Evolutionary conservation across 2,888 invertebrate species (phyloP), one percentile per base, ranked within the genome.

Genomic region (Dione juno): DNA sequence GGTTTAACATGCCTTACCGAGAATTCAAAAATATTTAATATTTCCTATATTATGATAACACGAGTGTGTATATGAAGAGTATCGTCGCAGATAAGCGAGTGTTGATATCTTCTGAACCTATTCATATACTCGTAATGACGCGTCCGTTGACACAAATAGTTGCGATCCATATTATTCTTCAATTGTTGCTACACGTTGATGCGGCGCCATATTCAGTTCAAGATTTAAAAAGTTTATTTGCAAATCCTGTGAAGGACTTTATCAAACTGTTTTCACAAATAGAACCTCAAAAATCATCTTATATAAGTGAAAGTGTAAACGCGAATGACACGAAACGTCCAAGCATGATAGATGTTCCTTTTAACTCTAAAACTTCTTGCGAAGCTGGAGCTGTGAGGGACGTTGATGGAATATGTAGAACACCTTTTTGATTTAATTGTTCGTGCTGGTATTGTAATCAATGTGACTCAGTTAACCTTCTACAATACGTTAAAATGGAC

Each of bases 61-160:
- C 52, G 16, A 58, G 68, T 50, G 64, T 43, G 71, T 72, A 64
- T 45, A 45, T 54, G 71, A 69, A 59, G 73, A 74, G 72, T 72
- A 68, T 66, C 57, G 71, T 72, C 63, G 68, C 70, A 69, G 79
- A 79, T 77, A 78, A 78, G 75, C 65, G 75, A 64, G 68, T 75
- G 74, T 79, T 79, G 85, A 86, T 88, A 87, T 85, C 81, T 80
- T 77, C 73, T 76, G 77, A 74, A 77, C 82, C 81, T 85, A 86
- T 81, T 84, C 79, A 77, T 79, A 81, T 86, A n/a, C n/a, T n/a
- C n/a, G n/a, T n/a, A 87, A 92, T 92, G 92, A 84, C 82, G 85
- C 81, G 83, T 81, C 81, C 83, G 81, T 82, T 81, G 79, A 83
- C 82, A 80, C 86, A 84, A 78, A 80, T 88, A 80, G 80, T 89